phyloP scores from a whole-genome alignment of 2,113 vertebrate genomes.

The Bambusicola thoracicus region DNA sequence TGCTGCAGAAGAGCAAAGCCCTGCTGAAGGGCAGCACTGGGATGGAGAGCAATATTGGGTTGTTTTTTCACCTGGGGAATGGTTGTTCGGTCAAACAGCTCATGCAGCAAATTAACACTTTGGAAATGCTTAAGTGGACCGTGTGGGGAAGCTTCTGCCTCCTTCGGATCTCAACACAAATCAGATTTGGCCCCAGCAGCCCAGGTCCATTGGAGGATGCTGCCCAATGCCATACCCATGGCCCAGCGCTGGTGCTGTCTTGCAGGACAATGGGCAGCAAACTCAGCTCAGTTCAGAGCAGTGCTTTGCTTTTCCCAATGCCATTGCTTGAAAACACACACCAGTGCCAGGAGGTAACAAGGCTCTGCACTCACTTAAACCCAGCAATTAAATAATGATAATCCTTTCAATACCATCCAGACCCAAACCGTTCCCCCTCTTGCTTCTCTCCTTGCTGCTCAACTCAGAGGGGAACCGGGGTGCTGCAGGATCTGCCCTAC shows the following conservation, averaged over 20 bases:
- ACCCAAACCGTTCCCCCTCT: background rate
- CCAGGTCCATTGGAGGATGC: too few relatives aligned
- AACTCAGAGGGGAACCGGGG: background rate
- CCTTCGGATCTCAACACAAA: background rate
- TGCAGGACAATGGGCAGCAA: accelerated
- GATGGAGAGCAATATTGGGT: background rate
- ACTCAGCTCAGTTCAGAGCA: background rate
- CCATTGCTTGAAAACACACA: accelerated
- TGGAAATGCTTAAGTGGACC: background rate
- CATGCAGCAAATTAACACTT: background rate
- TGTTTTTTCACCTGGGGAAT: background rate
- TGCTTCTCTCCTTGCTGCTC: background rate
- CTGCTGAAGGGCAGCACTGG: background rate
- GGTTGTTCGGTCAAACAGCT: background rate
- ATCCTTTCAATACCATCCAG: background rate
- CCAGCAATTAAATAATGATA: background rate
- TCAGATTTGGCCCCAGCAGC: background rate
- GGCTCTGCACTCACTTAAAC: background rate
- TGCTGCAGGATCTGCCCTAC: background rate
- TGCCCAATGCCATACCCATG: background rate
- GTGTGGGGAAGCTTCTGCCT: background rate
- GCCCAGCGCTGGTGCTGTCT: background rate
- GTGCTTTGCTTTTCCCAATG: background rate
- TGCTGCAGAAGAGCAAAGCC: background rate
- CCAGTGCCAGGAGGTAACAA: background rate